Evolutionary conservation across 1,140 invertebrate genomes (phyloP).

Genomic region (Meteorus sp.): DNA sequence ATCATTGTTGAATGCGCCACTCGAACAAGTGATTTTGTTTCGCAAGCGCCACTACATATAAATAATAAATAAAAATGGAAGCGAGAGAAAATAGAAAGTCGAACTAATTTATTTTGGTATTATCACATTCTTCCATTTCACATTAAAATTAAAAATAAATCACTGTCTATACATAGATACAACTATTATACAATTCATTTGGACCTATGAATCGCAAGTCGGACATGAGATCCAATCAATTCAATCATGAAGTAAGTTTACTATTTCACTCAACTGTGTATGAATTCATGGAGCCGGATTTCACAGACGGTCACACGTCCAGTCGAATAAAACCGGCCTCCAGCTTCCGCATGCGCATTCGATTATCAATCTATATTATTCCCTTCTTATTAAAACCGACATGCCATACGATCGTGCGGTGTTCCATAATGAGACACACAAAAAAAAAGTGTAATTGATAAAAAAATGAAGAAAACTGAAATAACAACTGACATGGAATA

Average conservation of each 20-base stretch:
- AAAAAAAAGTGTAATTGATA: slow-evolving; percentile 10
- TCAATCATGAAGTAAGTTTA: background rate
- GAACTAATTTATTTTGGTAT: too few relatives aligned
- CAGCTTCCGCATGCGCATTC: slow-evolving; percentile 23
- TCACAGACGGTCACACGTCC: background rate
- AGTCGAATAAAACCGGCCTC: slow-evolving; percentile 21
- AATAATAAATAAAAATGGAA: too few relatives aligned
- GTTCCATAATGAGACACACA: slow-evolving; percentile 23
- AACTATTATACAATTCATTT: too few relatives aligned
- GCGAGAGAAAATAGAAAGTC: too few relatives aligned
- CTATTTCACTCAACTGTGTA: background rate
- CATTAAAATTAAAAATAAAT: too few relatives aligned
- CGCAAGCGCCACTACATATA: too few relatives aligned
- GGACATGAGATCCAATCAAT: background rate
- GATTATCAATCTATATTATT: slow-evolving; percentile 23
- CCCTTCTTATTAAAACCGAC: slow-evolving; percentile 13
- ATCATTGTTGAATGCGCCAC: too few relatives aligned
- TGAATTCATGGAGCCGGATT: slow-evolving; percentile 10
- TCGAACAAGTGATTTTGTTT: too few relatives aligned
- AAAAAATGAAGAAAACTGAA: background rate
- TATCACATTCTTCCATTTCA: too few relatives aligned
- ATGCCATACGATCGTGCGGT: background rate
- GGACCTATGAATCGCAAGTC: background rate
- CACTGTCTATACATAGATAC: too few relatives aligned
- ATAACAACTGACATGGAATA: background rate